Percentiles rank a stretch among this genome's conserved stretches.
Evolutionary conservation across 2,888 invertebrate genomes (phyloP).

Genomic region (Catocala sponsa): DNA sequence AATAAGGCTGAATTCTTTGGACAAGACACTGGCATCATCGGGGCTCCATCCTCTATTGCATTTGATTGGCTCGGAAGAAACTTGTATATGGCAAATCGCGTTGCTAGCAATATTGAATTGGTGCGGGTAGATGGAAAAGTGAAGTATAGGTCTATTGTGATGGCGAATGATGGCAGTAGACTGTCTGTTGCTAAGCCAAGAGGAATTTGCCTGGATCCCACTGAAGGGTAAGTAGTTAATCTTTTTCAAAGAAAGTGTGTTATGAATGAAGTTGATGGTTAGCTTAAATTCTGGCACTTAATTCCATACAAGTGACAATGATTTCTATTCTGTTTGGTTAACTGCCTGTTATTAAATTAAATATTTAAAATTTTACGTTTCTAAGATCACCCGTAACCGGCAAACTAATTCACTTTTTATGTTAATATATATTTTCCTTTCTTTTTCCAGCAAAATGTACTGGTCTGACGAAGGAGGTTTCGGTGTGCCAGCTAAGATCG

Average conservation of each 20-base stretch:
- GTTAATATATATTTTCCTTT: too few species aligned
- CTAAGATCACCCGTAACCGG: too few species aligned
- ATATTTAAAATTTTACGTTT: too few species aligned
- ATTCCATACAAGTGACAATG: too few species aligned
- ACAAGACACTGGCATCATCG: conserved; percentile 95
- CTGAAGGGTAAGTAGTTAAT: conserved; percentile 92
- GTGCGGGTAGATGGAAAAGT: conserved; percentile 95
- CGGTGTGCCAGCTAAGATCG: conserved; percentile 96
- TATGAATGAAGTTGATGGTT: too few species aligned
- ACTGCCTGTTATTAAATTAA: too few species aligned
- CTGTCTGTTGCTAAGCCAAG: conserved; percentile 96
- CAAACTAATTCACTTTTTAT: too few species aligned
- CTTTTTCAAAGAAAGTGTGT: too few species aligned
- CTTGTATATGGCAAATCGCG: conserved; percentile 96
- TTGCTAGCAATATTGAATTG: conserved; percentile 96
- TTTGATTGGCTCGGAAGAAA: conserved; percentile 99
- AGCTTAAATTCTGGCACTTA: too few species aligned
- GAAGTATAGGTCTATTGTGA: conserved; percentile 94
- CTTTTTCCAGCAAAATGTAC: conserved; percentile 92
- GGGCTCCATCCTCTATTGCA: conserved; percentile 96
- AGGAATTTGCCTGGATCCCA: conserved; percentile 96
- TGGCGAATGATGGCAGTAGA: conserved; percentile 96
- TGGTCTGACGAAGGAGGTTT: conserved; percentile 98
- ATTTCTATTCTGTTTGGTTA: too few species aligned
- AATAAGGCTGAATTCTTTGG: conserved; percentile 92